These are phyloP conservation scores for Euphydryas editha DNA, from an alignment of 2,888 invertebrate species.

Conservation along the genomic window DNA sequence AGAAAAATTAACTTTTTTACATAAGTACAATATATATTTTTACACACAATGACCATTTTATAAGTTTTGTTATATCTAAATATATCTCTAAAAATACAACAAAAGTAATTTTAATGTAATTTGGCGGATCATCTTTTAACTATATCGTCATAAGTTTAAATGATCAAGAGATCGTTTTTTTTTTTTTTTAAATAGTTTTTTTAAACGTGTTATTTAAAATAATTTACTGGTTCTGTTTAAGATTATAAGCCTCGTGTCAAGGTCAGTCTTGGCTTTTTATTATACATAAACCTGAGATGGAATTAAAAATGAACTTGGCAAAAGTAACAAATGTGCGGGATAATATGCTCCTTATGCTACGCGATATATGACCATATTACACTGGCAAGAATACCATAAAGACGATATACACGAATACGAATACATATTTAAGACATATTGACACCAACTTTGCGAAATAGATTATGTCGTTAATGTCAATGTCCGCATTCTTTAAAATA, in stretches of 20 bases:
- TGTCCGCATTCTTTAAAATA: too few species aligned
- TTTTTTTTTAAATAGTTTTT: too few species aligned
- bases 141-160: slow-evolving; percentile 1
- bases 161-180: neutral
- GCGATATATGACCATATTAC: too few species aligned
- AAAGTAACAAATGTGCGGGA: neutral
- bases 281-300: neutral
- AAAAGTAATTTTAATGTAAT: slow-evolving; percentile 2
- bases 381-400: too few species aligned
- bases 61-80: too few species aligned
- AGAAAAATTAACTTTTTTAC: too few species aligned
- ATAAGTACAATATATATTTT: too few species aligned
- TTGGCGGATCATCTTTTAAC: slow-evolving; percentile 1
- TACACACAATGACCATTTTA: too few species aligned
- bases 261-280: neutral
- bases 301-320: neutral
- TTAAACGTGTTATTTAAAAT: slow-evolving; percentile 7
- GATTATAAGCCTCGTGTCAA: neutral
- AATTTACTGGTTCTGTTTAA: neutral
- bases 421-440: too few species aligned
- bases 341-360: too few species aligned
- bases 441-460: neutral
- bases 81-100: neutral
- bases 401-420: too few species aligned
- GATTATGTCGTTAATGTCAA: too few species aligned